These are phyloP conservation scores for Aleiodes testaceus DNA, from an alignment of 2,888 invertebrate species.

Conservation along the genomic window DNA sequence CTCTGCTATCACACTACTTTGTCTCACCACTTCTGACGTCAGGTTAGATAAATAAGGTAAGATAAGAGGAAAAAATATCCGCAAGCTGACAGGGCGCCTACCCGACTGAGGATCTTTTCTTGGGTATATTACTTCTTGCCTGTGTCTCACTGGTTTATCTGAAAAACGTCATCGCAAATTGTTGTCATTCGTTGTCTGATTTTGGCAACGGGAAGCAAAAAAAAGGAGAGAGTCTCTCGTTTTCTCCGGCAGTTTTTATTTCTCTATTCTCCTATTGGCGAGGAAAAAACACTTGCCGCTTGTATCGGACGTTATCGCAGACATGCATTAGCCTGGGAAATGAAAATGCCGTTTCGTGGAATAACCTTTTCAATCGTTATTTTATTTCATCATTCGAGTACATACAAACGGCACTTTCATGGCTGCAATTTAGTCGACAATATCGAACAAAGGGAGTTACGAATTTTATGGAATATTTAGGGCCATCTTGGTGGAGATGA, in stretches of 20 bases:
- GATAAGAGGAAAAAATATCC: constrained; percentile 48
- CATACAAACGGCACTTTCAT: too few relatives aligned
- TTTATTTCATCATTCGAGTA: too few relatives aligned
- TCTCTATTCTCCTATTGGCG: constrained; percentile 10
- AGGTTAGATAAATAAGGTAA: constrained; percentile 53
- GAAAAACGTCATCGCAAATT: constrained; percentile 56
- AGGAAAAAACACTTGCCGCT: not conserved
- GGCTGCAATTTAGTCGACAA: too few relatives aligned
- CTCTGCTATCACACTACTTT: constrained; percentile 45
- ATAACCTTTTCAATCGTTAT: too few relatives aligned
- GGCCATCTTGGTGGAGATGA: constrained; percentile 1
- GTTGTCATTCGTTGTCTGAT: constrained; percentile 58
- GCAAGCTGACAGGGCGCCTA: constrained; percentile 40
- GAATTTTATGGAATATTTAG: constrained; percentile 8
- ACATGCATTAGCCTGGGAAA: constrained; percentile 21
- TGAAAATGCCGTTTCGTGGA: not conserved
- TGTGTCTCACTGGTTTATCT: constrained; percentile 49
- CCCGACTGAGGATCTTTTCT: constrained; percentile 44
- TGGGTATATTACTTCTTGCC: constrained; percentile 49
- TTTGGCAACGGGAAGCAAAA: constrained; percentile 56
- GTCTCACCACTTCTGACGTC: constrained; percentile 48
- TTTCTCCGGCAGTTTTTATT: constrained; percentile 11
- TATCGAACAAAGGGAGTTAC: not conserved
- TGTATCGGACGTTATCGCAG: too few relatives aligned
- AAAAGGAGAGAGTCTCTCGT: constrained; percentile 34